Conservation (phyloP, 2,888 invertebrate species). For the Ormyrus nitidulus region DNA sequence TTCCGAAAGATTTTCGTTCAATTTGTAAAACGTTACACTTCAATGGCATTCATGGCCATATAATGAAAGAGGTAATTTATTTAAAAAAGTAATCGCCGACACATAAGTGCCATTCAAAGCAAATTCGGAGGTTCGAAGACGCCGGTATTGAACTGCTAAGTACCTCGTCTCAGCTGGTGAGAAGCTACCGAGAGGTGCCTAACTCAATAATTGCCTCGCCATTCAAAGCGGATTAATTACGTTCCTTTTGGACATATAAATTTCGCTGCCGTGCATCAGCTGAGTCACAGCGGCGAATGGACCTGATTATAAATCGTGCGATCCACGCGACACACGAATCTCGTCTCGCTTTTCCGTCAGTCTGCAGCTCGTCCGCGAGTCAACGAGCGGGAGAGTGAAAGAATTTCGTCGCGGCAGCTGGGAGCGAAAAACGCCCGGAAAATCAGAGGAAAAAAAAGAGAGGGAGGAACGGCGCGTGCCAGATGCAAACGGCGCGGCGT, state of each 20-base stretch:
- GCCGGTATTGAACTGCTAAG: not conserved
- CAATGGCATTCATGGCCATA: too few species aligned
- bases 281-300: slow-evolving; percentile 21
- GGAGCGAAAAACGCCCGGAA: slow-evolving; percentile 35
- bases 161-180: slow-evolving; percentile 35
- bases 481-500: not conserved
- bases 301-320: not conserved
- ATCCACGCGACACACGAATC: not conserved
- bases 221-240: slow-evolving; percentile 58
- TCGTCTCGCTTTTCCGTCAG: not conserved
- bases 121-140: slow-evolving; percentile 27
- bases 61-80: too few species aligned
- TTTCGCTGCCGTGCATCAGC: not conserved
- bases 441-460: slow-evolving; percentile 22
- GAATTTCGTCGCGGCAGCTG: slow-evolving; percentile 10
- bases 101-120: slow-evolving; percentile 34
- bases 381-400: slow-evolving; percentile 6
- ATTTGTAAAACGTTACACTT: too few species aligned
- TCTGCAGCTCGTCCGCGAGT: too few species aligned
- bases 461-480: slow-evolving; percentile 8
- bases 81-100: not conserved
- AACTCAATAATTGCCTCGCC: slow-evolving; percentile 55
- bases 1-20: too few species aligned
- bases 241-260: slow-evolving; percentile 30
- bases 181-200: slow-evolving; percentile 49